Evolutionary conservation across 2,797 vertebrate species (phyloP).

Genomic region (Crotalus adamanteus): DNA sequence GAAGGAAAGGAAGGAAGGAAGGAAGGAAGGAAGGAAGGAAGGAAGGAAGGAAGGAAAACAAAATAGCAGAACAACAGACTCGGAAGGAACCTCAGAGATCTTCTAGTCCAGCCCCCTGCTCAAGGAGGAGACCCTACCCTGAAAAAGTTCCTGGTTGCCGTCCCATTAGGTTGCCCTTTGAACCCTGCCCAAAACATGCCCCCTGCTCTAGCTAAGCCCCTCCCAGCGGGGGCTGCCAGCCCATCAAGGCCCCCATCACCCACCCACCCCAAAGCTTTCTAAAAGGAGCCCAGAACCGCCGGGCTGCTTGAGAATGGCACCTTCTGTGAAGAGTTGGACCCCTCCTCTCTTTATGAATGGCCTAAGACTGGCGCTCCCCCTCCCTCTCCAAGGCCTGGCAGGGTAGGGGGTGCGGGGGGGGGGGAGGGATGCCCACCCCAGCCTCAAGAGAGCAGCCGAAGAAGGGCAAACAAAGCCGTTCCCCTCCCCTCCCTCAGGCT

Average conservation of each 20-base stretch:
- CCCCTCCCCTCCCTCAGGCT: background rate
- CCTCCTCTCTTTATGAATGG: background rate
- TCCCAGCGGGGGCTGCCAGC: background rate
- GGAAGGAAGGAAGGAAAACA: too few relatives aligned
- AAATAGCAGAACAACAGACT: too few relatives aligned
- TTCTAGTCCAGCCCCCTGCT: too few relatives aligned
- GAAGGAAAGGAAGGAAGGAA: too few relatives aligned
- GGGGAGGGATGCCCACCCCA: background rate
- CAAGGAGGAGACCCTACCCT: too few relatives aligned
- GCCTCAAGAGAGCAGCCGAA: background rate
- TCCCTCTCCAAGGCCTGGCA: too few relatives aligned
- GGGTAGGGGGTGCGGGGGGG: background rate
- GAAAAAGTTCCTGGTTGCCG: background rate
- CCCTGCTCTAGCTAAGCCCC: background rate
- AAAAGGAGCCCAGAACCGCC: background rate
- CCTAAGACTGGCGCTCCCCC: background rate
- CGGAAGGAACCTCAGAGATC: too few relatives aligned
- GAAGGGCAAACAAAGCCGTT: background rate
- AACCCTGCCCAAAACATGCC: background rate
- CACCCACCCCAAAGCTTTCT: background rate
- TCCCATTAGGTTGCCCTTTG: background rate
- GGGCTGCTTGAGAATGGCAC: background rate
- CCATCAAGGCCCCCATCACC: too few relatives aligned
- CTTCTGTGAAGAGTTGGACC: background rate
- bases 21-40: too few relatives aligned